Evolutionary conservation across 2,113 vertebrate species (phyloP).

Genomic region (Xiphophorus maculatus): DNA sequence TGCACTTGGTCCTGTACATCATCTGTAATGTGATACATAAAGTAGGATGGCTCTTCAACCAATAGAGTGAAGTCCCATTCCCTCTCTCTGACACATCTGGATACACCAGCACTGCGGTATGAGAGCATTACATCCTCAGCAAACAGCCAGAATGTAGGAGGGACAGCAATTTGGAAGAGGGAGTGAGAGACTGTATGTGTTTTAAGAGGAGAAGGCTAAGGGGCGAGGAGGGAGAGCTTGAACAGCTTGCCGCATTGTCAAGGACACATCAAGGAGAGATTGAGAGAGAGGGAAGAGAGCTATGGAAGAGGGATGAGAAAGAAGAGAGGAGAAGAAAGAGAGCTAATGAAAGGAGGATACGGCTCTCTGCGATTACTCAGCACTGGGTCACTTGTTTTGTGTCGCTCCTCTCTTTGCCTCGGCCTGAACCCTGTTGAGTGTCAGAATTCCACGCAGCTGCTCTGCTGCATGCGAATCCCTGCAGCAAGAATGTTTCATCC

Average conservation of each 20-base stretch:
- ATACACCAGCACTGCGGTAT: slow-evolving; percentile 66
- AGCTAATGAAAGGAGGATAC: slow-evolving; percentile 51
- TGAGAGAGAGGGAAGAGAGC: slow-evolving; percentile 62
- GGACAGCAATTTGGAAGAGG: slow-evolving; percentile 34
- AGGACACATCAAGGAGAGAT: slow-evolving; percentile 85
- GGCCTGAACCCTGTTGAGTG: slow-evolving; percentile 57
- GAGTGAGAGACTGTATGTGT: slow-evolving; percentile 27
- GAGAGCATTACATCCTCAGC: slow-evolving; percentile 58
- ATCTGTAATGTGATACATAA: slow-evolving; percentile 50
- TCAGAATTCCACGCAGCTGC: slow-evolving; percentile 48
- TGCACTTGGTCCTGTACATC: slow-evolving; percentile 33
- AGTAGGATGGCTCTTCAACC: slow-evolving; percentile 38
- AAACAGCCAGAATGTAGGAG: slow-evolving; percentile 47
- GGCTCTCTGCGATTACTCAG: slow-evolving; percentile 69
- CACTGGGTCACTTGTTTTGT: slow-evolving; percentile 68
- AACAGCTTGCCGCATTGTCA: slow-evolving; percentile 86
- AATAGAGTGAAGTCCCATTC: slow-evolving; percentile 5
- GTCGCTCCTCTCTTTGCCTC: slow-evolving; percentile 15
- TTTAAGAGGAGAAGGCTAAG: slow-evolving; percentile 7
- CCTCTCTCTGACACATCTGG: slow-evolving; percentile 41
- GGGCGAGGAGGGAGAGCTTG: slow-evolving; percentile 72
- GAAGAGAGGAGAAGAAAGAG: slow-evolving; percentile 40
- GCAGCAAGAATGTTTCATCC: slow-evolving; percentile 39
- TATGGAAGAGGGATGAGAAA: slow-evolving; percentile 41
- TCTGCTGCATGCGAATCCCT: slow-evolving; percentile 36